A percentile compares a stretch with the other conserved stretches of the same genome.
Evolutionary conservation across 2,113 vertebrate genomes (phyloP).

Genomic region (Leptosomus discolor): DNA sequence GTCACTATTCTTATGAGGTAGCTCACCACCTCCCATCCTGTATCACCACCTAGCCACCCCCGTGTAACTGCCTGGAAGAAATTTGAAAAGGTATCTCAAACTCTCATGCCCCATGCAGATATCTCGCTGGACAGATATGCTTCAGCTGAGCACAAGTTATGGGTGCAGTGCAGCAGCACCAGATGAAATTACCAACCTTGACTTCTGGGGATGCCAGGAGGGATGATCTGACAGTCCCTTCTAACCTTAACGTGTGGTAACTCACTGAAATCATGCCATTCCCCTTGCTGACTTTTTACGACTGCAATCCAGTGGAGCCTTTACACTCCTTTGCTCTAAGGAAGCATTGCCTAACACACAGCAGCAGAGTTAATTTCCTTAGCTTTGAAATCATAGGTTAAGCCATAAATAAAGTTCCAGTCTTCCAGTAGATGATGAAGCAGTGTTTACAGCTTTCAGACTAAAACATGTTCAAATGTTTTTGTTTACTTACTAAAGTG

Average conservation of each 20-base stretch:
- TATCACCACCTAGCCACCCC: not conserved
- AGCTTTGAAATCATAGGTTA: not conserved
- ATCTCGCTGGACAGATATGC: not conserved
- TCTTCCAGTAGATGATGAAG: not conserved
- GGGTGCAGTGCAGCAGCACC: not conserved
- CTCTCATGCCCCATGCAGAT: not conserved
- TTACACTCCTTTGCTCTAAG: not conserved
- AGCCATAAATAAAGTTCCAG: not conserved
- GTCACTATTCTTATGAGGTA: not conserved
- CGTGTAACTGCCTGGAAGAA: not conserved
- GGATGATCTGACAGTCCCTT: not conserved
- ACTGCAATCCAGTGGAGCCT: not conserved
- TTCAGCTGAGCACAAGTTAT: not conserved
- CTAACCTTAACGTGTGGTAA: not conserved
- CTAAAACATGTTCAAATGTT: not conserved
- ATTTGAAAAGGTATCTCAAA: not conserved
- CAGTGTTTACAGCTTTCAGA: not conserved
- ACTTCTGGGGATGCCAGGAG: not conserved
- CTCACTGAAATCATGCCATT: not conserved
- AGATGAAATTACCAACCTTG: not conserved
- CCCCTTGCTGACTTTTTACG: fast-evolving
- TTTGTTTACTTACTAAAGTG: not conserved
- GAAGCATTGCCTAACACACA: not conserved
- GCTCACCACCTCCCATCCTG: not conserved
- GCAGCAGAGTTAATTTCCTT: not conserved